Percentiles rank a stretch among this genome's conserved stretches.
Conservation (phyloP, 2,888 invertebrate genomes). For the Anodontia alba region DNA sequence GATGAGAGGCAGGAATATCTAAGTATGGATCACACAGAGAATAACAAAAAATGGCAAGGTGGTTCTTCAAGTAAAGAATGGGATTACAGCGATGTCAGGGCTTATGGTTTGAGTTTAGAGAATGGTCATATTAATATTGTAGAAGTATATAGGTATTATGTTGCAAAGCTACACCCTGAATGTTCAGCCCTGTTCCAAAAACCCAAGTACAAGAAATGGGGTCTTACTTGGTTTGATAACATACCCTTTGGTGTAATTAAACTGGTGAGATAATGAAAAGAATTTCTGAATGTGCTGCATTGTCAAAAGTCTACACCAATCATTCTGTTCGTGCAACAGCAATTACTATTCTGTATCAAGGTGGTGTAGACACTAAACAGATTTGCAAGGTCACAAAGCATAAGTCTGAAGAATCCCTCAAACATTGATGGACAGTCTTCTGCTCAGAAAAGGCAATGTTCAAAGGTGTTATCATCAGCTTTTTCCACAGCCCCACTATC, state of each 20-base stretch:
- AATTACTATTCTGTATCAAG: conserved; percentile 18
- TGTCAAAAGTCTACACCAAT: conserved; percentile 22
- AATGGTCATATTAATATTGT: conserved; percentile 10
- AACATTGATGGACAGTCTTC: conserved; percentile 20
- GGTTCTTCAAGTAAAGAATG: conserved; percentile 21
- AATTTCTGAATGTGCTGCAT: conserved; percentile 4
- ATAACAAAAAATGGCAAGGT: conserved; percentile 25
- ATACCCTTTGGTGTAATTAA: not conserved
- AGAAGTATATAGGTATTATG: conserved; percentile 11
- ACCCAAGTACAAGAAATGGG: not conserved
- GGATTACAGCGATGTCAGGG: conserved; percentile 23
- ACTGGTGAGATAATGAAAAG: not conserved
- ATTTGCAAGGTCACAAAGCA: conserved; percentile 30
- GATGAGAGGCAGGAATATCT: conserved; percentile 17
- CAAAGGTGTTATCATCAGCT: not conserved
- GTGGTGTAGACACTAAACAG: not conserved
- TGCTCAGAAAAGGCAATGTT: conserved; percentile 18
- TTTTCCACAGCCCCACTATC: not conserved
- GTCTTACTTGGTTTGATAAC: conserved; percentile 3
- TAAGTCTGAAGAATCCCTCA: conserved; percentile 18
- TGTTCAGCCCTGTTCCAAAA: conserved; percentile 6
- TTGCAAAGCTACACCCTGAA: not conserved
- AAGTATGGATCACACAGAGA: not conserved
- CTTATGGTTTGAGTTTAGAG: not conserved
- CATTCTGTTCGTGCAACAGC: conserved; percentile 10